These are phyloP conservation scores for Tenthredo livida DNA, from an alignment of 2,888 invertebrate genomes.

Conservation along the genomic window DNA sequence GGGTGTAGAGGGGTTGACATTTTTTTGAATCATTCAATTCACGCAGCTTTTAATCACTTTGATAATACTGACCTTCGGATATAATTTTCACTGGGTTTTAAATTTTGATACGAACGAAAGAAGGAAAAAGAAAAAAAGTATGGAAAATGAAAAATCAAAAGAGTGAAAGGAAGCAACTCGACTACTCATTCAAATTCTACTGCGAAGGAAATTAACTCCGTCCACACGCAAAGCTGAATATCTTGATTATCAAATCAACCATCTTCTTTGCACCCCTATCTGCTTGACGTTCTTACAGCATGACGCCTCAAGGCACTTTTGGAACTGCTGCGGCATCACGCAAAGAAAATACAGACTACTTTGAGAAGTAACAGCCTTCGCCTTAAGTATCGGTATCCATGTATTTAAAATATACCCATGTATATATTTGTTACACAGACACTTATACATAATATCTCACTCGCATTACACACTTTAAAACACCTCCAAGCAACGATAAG, in stretches of 20 bases:
- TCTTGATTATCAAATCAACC: not conserved
- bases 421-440: not conserved
- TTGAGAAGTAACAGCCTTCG: constrained; percentile 37
- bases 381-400: not conserved
- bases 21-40: not conserved
- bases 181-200: not conserved
- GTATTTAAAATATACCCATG: not conserved
- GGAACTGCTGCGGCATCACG: not conserved
- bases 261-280: not conserved
- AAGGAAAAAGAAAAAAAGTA: not conserved
- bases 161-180: not conserved
- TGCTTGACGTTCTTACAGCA: not conserved
- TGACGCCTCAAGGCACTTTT: constrained; percentile 9
- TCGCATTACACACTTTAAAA: constrained; percentile 8
- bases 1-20: not conserved
- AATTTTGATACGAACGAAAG: not conserved
- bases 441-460: not conserved
- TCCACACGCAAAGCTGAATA: not conserved
- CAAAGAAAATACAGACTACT: constrained; percentile 26
- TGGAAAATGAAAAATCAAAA: not conserved
- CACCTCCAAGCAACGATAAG: constrained; percentile 26
- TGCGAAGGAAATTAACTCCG: not conserved
- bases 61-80: not conserved
- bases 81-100: not conserved
- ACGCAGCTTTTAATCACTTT: not conserved